Percentiles rank a stretch among this genome's conserved stretches.
Conservation (phyloP, 2,113 vertebrate species). For the Petroica traversi region DNA sequence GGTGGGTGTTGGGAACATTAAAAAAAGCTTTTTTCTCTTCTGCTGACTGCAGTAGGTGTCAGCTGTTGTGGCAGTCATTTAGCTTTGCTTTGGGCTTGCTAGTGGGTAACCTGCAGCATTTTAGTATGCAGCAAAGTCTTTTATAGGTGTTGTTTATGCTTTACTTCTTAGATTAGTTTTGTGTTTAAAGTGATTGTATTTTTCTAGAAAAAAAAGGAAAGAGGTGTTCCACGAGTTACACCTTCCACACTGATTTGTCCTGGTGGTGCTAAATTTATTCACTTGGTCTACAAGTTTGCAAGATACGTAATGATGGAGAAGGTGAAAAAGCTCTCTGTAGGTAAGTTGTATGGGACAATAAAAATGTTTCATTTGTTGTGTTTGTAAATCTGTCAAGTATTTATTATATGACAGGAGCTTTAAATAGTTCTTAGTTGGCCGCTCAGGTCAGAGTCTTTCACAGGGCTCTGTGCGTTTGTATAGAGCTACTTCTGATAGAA, state of each 20-base stretch:
- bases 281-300: slow-evolving; percentile 76
- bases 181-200: neutral
- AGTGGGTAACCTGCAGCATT: neutral
- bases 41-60: neutral
- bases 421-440: neutral
- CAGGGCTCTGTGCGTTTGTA: neutral
- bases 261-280: slow-evolving; percentile 77
- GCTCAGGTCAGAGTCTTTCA: neutral
- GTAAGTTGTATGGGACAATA: slow-evolving; percentile 66
- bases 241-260: slow-evolving; percentile 81
- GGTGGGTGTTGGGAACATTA: neutral
- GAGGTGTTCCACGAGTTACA: slow-evolving; percentile 69
- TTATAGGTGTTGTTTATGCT: neutral
- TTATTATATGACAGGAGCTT: neutral
- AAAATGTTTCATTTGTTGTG: neutral
- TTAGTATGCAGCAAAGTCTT: neutral
- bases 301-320: slow-evolving; percentile 75
- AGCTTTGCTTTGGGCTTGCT: neutral
- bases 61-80: neutral
- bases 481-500: neutral
- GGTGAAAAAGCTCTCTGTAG: slow-evolving; percentile 72
- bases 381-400: neutral
- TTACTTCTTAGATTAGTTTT: neutral
- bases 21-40: neutral
- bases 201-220: slow-evolving; percentile 64